These are phyloP conservation scores for Leuciscus idus DNA, from an alignment of 2,113 vertebrate genomes.

Conservation along the genomic window DNA sequence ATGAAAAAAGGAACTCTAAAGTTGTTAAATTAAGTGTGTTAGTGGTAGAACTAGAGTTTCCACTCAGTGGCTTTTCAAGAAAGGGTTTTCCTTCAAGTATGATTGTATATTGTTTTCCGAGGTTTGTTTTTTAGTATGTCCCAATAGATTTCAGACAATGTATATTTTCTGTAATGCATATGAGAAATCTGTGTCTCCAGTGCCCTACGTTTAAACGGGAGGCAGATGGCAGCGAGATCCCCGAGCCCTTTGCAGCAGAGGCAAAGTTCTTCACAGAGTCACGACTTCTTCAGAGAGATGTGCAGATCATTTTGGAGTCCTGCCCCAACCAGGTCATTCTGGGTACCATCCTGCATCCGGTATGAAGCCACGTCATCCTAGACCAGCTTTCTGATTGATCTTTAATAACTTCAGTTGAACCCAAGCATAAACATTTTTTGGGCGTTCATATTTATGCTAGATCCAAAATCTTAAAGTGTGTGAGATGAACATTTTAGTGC, in stretches of 20 bases:
- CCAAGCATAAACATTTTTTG: neutral
- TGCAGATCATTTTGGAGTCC: slow-evolving; percentile 97
- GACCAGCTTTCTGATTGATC: neutral
- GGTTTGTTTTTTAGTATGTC: neutral
- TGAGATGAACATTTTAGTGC: neutral
- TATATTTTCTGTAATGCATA: neutral
- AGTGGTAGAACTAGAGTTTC: neutral
- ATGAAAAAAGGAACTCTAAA: neutral
- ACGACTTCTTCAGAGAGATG: slow-evolving; percentile 91
- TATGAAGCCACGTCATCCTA: slow-evolving; percentile 58
- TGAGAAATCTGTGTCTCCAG: slow-evolving; percentile 63
- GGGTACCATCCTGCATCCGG: slow-evolving; percentile 96
- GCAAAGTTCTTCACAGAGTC: slow-evolving; percentile 98
- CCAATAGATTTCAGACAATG: neutral
- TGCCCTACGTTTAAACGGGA: slow-evolving; percentile 94
- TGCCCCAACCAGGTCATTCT: slow-evolving; percentile 96
- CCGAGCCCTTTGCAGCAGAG: slow-evolving; percentile 91
- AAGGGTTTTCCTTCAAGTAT: neutral
- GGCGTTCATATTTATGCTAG: neutral
- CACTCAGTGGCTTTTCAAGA: neutral
- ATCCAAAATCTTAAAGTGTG: neutral
- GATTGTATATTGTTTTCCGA: neutral
- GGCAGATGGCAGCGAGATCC: slow-evolving; percentile 85
- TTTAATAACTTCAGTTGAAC: neutral
- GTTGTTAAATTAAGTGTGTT: neutral